Percentiles rank a stretch among this genome's conserved stretches.
Evolutionary conservation across 2,888 invertebrate genomes (phyloP).

Genomic region (Teleogryllus oceanicus): DNA sequence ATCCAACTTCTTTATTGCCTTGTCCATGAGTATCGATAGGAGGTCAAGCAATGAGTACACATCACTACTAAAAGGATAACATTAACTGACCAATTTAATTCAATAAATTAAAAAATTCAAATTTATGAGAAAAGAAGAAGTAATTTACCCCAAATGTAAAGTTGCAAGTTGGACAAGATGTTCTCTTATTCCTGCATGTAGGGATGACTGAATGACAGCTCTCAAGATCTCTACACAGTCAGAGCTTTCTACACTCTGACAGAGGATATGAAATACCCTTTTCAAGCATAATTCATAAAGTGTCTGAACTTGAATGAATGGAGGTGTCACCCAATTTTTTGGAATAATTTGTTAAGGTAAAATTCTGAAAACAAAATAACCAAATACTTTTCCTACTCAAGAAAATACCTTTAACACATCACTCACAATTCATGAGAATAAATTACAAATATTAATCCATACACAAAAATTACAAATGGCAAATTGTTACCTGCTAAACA

Average conservation of each 20-base stretch:
- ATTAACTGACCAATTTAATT: not conserved
- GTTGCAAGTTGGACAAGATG: conserved; percentile 40
- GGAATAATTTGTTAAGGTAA: not conserved
- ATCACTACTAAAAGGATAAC: conserved; percentile 21
- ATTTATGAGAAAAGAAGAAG: not conserved
- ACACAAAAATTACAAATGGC: too few relatives aligned
- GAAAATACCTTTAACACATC: too few relatives aligned
- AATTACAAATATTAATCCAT: too few relatives aligned
- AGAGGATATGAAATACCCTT: conserved; percentile 29
- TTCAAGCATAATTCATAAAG: conserved; percentile 33
- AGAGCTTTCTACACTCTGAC: conserved; percentile 25
- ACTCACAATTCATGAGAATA: too few relatives aligned
- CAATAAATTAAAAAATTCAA: not conserved
- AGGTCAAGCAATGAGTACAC: conserved; percentile 37
- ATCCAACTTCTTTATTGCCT: conserved; percentile 33
- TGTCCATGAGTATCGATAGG: conserved; percentile 36
- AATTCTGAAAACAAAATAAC: too few relatives aligned
- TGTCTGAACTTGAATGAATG: conserved; percentile 36
- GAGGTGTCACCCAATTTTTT: conserved; percentile 31
- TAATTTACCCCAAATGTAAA: conserved; percentile 35
- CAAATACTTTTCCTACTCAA: too few relatives aligned
- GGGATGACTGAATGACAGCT: conserved; percentile 31
- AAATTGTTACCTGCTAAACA: too few relatives aligned
- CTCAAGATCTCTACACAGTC: conserved; percentile 31
- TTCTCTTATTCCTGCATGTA: conserved; percentile 40